phyloP scores from a whole-genome alignment of 2,888 invertebrate species.

The Xylophagus ater region DNA sequence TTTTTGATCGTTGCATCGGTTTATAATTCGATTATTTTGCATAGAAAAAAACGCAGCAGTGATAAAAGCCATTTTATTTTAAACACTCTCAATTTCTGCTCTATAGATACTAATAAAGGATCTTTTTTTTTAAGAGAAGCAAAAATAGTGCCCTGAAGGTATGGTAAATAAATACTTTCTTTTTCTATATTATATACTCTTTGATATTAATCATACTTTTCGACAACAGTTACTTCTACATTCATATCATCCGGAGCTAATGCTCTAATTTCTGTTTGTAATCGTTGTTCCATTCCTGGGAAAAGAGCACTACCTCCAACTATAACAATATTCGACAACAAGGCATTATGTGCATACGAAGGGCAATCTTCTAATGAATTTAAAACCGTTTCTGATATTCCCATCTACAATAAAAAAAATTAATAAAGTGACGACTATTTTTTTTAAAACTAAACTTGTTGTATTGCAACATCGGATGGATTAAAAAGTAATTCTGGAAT shows the following conservation, averaged over 20 bases:
- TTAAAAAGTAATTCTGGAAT: slow-evolving; percentile 91
- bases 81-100: too few relatives aligned
- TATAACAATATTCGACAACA: slow-evolving; percentile 73
- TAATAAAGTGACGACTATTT: slow-evolving; percentile 1
- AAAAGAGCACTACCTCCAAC: slow-evolving; percentile 73
- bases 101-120: too few relatives aligned
- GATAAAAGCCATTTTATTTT: too few relatives aligned
- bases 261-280: slow-evolving; percentile 66
- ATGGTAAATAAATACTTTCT: too few relatives aligned
- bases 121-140: too few relatives aligned
- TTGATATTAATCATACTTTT: slow-evolving; percentile 45
- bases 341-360: slow-evolving; percentile 58
- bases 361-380: slow-evolving; percentile 66
- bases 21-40: too few relatives aligned
- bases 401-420: slow-evolving; percentile 48
- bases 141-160: too few relatives aligned
- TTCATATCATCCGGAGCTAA: slow-evolving; percentile 66
- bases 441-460: slow-evolving; percentile 34
- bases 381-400: slow-evolving; percentile 80
- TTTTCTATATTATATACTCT: too few relatives aligned
- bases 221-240: slow-evolving; percentile 58
- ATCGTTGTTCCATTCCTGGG: slow-evolving; percentile 69
- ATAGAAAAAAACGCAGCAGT: too few relatives aligned
- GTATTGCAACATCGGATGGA: slow-evolving; percentile 89
- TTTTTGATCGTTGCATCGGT: too few relatives aligned